Conservation (phyloP, 1,140 invertebrate genomes). For the Dermatophagoides farinae region DNA sequence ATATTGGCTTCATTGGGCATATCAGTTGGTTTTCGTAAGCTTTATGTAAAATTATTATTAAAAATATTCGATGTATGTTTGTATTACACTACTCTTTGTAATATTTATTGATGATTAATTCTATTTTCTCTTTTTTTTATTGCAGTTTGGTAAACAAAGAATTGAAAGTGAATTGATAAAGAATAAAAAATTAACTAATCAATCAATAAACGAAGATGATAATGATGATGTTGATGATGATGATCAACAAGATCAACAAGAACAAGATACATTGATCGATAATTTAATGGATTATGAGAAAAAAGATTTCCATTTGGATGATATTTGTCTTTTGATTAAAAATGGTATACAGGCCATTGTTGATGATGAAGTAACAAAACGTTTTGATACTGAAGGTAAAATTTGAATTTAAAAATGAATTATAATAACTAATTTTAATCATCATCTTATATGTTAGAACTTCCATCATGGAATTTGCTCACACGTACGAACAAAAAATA, state of each 20-base stretch:
- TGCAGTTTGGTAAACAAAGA: constrained; percentile 7
- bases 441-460: constrained; percentile 29
- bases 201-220: not conserved
- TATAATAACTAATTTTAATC: not conserved
- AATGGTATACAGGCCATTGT: constrained; percentile 45
- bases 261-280: not conserved
- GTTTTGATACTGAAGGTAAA: constrained; percentile 61
- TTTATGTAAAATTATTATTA: constrained; percentile 17
- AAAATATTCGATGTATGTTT: constrained; percentile 18
- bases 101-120: not conserved
- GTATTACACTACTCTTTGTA: not conserved
- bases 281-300: not conserved
- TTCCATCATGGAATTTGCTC: constrained; percentile 65
- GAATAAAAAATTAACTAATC: not conserved
- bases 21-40: constrained; percentile 13
- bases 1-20: constrained; percentile 12
- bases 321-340: constrained; percentile 16
- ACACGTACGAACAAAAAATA: constrained; percentile 79
- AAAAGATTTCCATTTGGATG: constrained; percentile 17
- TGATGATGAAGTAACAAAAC: constrained; percentile 80
- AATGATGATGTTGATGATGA: not conserved
- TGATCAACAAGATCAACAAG: not conserved
- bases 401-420: not conserved
- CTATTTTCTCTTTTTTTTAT: not conserved
- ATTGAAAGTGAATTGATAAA: not conserved